Evolutionary conservation across 53 echinoderm and acorn worm genomes (phyloP), one percentile per base, ranked within the genome.

Genomic region (Mesocentrotus franciscanus): DNA sequence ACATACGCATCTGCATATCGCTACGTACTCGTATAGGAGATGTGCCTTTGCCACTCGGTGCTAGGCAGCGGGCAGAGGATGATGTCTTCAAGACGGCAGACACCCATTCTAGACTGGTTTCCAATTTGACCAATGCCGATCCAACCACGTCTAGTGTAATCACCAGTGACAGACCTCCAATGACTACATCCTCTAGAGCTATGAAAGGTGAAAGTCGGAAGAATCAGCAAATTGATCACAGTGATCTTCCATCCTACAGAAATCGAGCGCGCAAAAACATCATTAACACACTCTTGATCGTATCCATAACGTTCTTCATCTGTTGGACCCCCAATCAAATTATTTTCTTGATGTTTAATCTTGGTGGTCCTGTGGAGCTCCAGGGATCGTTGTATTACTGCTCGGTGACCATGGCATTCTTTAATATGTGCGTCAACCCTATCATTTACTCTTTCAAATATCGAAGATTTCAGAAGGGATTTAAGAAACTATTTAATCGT

Each of bases 371-470:
- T 22, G 90, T 93, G 1, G 76, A 78, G 39, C 56, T 89, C 10
- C 62, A 92, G 22, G 83, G 92, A 49, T 26, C 17, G 8, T 56
- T 97, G 8, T 96, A 95, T 72, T 78, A 94, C 27, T 66, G 85
- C 26, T 84, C 96, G 15, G 93, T 96, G 26, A 59, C 83, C 81
- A 76, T 94, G n/a, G 96, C 96, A 22, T 92, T 96, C 89, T 58
- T 94, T 18, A 97, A 96, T 76, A 95, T 96, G 95, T 96, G 96
- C 62, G 66, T 95, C 27, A 97, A 97, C 92, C 97, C 97, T 29
- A 92, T 97, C 92, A 95, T 97, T 30, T 97, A 97, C 61, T 70
- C 97, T 15, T 92, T 96, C 33, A 93, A 96, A 90, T 96, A 95
- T 76, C 56, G 61, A 39, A 87, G 93, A 29, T 97, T 97, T 78